Conservation (phyloP, 1,140 invertebrate genomes). For the Parapsyche elsis region DNA sequence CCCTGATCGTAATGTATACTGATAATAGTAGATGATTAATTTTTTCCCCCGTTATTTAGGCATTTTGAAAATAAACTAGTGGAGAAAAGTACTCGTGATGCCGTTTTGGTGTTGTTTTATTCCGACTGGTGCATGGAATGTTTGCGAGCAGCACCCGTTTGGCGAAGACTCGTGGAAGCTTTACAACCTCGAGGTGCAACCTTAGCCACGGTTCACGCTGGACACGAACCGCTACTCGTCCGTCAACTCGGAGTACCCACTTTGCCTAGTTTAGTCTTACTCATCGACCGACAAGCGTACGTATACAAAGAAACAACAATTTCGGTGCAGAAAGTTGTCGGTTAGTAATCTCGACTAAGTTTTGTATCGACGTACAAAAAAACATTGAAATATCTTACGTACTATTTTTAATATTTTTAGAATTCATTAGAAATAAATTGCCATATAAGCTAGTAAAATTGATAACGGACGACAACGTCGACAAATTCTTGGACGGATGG, state of each 20-base stretch:
- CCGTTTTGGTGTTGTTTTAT: constrained; percentile 89
- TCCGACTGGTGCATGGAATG: constrained; percentile 95
- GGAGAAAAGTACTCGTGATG: constrained; percentile 82
- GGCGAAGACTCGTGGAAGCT: constrained; percentile 85
- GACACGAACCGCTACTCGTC: constrained; percentile 79
- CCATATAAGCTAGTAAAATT: constrained; percentile 81
- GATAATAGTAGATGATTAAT: no score
- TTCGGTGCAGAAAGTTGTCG: constrained; percentile 83
- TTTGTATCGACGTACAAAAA: no score
- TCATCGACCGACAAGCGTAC: constrained; percentile 83
- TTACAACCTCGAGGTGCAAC: constrained; percentile 81
- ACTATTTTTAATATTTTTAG: constrained; percentile 62
- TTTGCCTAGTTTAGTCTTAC: constrained; percentile 84
- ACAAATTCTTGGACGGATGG: constrained; percentile 88
- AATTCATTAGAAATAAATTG: constrained; percentile 87
- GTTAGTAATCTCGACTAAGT: constrained; percentile 62
- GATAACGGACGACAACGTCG: constrained; percentile 79
- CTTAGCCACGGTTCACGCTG: constrained; percentile 85
- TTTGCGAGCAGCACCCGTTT: constrained; percentile 83
- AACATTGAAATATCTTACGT: no score
- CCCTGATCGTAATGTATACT: no score
- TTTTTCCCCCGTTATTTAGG: constrained; percentile 68
- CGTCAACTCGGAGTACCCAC: constrained; percentile 81
- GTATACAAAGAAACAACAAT: constrained; percentile 83
- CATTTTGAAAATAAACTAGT: constrained; percentile 88